Percentiles rank a stretch among this genome's conserved stretches.
These are phyloP conservation scores for Myotis vivesi DNA, from an alignment of 2,797 vertebrate species.

Conservation along the genomic window DNA sequence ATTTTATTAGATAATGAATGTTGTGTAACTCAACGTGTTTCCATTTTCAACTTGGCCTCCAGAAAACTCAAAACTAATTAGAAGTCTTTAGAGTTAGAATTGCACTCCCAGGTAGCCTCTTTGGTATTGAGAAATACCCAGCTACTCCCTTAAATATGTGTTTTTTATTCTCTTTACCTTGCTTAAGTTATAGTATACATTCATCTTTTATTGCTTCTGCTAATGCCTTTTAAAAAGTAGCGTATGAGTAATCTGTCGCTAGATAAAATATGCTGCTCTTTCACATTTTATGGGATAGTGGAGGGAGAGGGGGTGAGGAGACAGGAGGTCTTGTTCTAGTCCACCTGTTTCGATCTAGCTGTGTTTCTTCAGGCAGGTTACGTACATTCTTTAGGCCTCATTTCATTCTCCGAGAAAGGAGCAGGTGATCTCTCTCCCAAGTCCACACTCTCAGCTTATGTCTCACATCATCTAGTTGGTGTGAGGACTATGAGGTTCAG, in stretches of 20 bases:
- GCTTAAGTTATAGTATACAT: neutral
- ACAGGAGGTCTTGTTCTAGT: neutral
- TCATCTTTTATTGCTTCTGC: neutral
- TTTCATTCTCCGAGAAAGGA: neutral
- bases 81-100: neutral
- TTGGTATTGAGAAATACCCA: neutral
- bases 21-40: neutral
- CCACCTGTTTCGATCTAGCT: neutral
- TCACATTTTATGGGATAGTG: neutral
- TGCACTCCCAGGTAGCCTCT: neutral
- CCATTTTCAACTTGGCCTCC: neutral
- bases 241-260: neutral
- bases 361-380: neutral
- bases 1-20: neutral
- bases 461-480: neutral
- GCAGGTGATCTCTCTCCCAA: neutral
- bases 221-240: neutral
- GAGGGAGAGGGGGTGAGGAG: neutral
- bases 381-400: neutral
- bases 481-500: neutral
- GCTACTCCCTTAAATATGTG: neutral
- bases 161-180: neutral
- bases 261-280: neutral
- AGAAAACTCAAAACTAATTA: neutral
- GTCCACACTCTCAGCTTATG: neutral